A percentile compares a stretch with the other conserved stretches of the same genome.
Conservation (phyloP, 1,140 invertebrate genomes). For the Trichonephila clavata region DNA sequence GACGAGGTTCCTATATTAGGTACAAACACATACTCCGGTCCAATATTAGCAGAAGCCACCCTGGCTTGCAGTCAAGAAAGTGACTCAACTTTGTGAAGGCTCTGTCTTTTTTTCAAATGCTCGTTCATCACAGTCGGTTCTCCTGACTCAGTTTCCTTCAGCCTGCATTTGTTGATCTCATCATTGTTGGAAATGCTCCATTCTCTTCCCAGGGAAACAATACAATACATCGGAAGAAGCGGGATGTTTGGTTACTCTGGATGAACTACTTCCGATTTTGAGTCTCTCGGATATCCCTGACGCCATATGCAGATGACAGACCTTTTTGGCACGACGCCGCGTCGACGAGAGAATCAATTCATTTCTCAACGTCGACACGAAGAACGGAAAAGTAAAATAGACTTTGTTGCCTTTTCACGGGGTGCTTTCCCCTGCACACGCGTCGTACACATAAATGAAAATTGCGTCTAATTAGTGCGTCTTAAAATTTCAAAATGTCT, state of each 20-base stretch:
- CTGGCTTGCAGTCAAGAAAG: conserved; percentile 72
- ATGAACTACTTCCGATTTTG: conserved; percentile 62
- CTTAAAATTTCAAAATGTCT: too few relatives aligned
- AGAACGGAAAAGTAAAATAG: conserved; percentile 30
- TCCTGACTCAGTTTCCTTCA: conserved; percentile 31
- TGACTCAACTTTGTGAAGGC: conserved; percentile 72
- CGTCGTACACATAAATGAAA: neutral
- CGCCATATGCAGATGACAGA: conserved; percentile 73
- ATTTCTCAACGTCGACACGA: conserved; percentile 39
- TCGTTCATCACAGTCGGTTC: conserved; percentile 71
- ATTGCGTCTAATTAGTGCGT: too few relatives aligned
- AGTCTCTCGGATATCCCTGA: conserved; percentile 50
- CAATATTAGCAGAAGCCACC: conserved; percentile 63
- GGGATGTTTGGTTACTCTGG: conserved; percentile 68
- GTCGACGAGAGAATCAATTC: conserved; percentile 27
- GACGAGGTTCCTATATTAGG: conserved; percentile 62
- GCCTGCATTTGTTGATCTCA: conserved; percentile 56
- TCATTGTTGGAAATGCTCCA: conserved; percentile 74
- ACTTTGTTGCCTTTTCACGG: neutral
- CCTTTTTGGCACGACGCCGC: conserved; percentile 42
- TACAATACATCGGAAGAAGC: conserved; percentile 63
- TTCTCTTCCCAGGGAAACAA: conserved; percentile 72
- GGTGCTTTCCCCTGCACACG: neutral
- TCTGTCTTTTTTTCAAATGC: conserved; percentile 56
- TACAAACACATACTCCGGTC: conserved; percentile 41